Evolutionary conservation across 1,140 invertebrate species (phyloP), one percentile per base, ranked within the genome.

Genomic region (Alviniconcha marisindica): DNA sequence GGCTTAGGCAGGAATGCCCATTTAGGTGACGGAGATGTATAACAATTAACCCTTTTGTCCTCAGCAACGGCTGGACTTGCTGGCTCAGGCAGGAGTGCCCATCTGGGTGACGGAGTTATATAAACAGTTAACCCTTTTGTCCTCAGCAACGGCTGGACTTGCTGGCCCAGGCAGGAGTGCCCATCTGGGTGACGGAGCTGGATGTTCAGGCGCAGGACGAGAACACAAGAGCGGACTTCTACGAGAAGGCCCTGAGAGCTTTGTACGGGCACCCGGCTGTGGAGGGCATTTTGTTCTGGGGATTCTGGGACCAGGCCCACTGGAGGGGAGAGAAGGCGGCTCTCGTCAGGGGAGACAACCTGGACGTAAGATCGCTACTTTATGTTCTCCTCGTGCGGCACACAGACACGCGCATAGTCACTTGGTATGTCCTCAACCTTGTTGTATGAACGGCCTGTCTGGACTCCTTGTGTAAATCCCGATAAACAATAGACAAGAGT

Each of bases 271-370:
- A 91, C 74, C 86, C 87, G n/a, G 83, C 85, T 0, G 88, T 91
- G 28, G 81, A 90, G 44, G 90, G 89, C 18, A 79, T 91, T 15
- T 21, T 91, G 10, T 80, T 91, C 77, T 91, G 90, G 90, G 90
- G 89, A 10, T 90, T 90, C 86, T 91, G 89, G 89, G 87, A 90
- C 36, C 36, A 82, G 42, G 42, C 33, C n/a, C 69, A 82, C 77
- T 74, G 76, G 63, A 24, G 84, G 31, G 42, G 44, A 21, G 48
- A 56, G 74, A 42, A 42, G 33, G 78, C 56, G 10, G 14, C 77
- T 15, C 71, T 84, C 14, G 77, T 84, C 4, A 56, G 40, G 54
- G 83, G 83, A 31, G n/a, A 77, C 31, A 63, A 71, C 38, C 28
- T 77, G 40, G 38, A 74, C 18, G 74, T 71, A 33, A 77, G 76